A percentile compares a stretch with the other conserved stretches of the same genome.
phyloP scores from a whole-genome alignment of 2,797 vertebrate species.

The Brachyrhaphis roseni region DNA sequence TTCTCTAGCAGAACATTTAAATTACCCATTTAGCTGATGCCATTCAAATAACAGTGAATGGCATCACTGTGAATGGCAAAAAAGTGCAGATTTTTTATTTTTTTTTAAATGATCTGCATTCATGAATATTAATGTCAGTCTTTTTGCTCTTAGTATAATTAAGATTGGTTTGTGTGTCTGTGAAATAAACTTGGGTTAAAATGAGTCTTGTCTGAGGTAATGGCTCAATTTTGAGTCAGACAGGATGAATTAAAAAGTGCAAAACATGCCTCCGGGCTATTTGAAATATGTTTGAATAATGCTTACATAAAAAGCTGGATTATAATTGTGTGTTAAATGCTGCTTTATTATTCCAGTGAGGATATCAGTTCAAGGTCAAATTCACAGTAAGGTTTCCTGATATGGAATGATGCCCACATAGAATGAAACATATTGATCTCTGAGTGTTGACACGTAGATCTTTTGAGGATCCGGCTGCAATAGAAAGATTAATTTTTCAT shows the following conservation, averaged over 20 bases:
- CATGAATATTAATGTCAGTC: slow-evolving; percentile 38
- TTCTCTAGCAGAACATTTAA: slow-evolving; percentile 10
- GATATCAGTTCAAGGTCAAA: slow-evolving; percentile 39
- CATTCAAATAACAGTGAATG: slow-evolving; percentile 25
- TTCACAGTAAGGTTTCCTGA: slow-evolving; percentile 63
- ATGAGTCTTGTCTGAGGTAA: slow-evolving; percentile 30
- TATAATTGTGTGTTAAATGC: slow-evolving; percentile 24
- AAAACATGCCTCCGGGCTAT: slow-evolving; percentile 19
- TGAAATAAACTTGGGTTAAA: slow-evolving; percentile 54
- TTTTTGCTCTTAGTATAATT: slow-evolving; percentile 16
- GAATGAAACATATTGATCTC: slow-evolving; percentile 82
- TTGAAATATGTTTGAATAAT: slow-evolving; percentile 20
- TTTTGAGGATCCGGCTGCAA: slow-evolving; percentile 56
- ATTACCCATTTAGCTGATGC: slow-evolving; percentile 35
- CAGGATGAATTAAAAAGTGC: slow-evolving; percentile 46
- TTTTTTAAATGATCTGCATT: slow-evolving; percentile 8
- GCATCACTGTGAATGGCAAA: no score
- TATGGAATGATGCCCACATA: slow-evolving; percentile 76
- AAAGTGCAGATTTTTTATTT: no score
- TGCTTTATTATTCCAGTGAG: slow-evolving; percentile 41
- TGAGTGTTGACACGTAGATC: slow-evolving; percentile 67
- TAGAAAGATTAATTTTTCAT: slow-evolving; percentile 82
- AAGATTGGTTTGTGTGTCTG: slow-evolving; percentile 9
- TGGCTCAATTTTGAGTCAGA: slow-evolving; percentile 16
- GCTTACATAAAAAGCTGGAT: slow-evolving; percentile 30